Conservation (phyloP, 2,113 vertebrate genomes). For the Hippocampus guttulatus region DNA sequence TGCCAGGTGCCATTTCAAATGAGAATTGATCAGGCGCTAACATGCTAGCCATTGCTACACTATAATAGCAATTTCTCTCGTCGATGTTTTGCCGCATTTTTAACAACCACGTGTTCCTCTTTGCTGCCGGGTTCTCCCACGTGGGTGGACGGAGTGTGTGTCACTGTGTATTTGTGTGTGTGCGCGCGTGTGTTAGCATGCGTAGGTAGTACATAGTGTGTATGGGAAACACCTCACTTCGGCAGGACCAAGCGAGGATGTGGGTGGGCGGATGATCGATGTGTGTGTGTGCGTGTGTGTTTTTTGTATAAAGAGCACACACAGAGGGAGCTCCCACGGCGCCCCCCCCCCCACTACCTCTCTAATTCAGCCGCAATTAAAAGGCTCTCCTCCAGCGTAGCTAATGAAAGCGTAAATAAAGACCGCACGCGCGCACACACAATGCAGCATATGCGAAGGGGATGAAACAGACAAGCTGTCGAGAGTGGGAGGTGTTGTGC, state of each 20-base stretch:
- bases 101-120: slow-evolving; percentile 43
- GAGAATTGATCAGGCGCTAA: neutral
- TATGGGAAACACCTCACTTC: slow-evolving; percentile 54
- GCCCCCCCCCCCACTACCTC: slow-evolving; percentile 52
- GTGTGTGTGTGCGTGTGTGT: slow-evolving; percentile 21
- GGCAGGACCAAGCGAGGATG: slow-evolving; percentile 41
- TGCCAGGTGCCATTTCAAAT: too few relatives aligned
- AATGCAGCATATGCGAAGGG: neutral
- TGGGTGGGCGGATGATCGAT: slow-evolving; percentile 51
- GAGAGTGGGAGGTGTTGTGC: neutral
- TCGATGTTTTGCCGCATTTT: slow-evolving; percentile 37
- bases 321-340: slow-evolving; percentile 58
- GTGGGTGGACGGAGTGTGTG: slow-evolving; percentile 37
- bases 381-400: slow-evolving; percentile 59
- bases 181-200: slow-evolving; percentile 26
- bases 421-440: slow-evolving; percentile 17
- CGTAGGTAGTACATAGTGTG: slow-evolving; percentile 49
- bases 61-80: slow-evolving; percentile 18
- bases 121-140: slow-evolving; percentile 55
- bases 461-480: neutral
- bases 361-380: slow-evolving; percentile 69
- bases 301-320: slow-evolving; percentile 5
- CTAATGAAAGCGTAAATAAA: slow-evolving; percentile 70
- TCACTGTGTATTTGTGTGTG: slow-evolving; percentile 9
- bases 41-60: neutral